Evolutionary conservation across 30 jellyfish, hydroid and myxozoan genomes (phyloP).

Genomic region (Cassiopea xamachana): DNA sequence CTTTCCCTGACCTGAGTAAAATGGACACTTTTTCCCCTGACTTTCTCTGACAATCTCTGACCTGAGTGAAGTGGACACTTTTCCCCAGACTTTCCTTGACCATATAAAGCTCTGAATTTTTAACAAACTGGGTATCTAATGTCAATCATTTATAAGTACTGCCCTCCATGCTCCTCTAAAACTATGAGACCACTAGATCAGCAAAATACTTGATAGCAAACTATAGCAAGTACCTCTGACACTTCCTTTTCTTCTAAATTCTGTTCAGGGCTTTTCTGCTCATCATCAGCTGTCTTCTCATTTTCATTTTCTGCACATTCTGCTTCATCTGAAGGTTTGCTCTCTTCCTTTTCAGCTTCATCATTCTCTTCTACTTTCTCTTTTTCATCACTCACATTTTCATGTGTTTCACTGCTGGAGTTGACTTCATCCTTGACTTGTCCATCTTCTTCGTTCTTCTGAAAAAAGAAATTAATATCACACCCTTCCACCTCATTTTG

Average conservation of each 20-base stretch:
- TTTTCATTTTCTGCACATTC: constrained; percentile 6
- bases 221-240: background rate
- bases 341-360: constrained; percentile 34
- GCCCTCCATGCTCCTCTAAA: background rate
- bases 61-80: too few species aligned
- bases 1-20: too few species aligned
- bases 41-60: too few species aligned
- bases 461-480: background rate
- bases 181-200: background rate
- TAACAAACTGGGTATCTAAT: too few species aligned
- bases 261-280: background rate
- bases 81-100: too few species aligned
- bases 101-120: too few species aligned
- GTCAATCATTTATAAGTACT: background rate
- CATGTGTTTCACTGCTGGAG: background rate
- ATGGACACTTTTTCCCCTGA: too few species aligned
- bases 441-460: constrained; percentile 21
- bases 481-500: background rate
- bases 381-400: background rate
- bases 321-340: background rate
- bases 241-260: constrained; percentile 4
- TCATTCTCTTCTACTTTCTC: constrained; percentile 6
- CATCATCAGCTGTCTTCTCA: background rate
- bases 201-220: background rate
- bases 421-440: constrained; percentile 9